Evolutionary conservation across 2,113 vertebrate species (phyloP).

Genomic region (Ctenomys sociabilis): DNA sequence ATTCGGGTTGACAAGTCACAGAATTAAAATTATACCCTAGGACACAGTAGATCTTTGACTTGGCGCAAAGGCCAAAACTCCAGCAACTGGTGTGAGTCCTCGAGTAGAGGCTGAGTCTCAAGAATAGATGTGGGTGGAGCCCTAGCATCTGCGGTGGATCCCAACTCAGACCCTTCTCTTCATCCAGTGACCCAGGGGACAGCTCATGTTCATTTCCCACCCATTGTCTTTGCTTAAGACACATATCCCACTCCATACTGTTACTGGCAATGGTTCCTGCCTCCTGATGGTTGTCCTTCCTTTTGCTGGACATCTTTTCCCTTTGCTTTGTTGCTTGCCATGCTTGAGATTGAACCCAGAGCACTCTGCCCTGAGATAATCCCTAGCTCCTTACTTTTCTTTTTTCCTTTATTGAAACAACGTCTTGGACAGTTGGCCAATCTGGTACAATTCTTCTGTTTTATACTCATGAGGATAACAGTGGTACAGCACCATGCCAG

Average conservation of each 20-base stretch:
- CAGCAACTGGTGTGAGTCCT: fast-evolving
- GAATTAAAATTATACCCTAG: background rate
- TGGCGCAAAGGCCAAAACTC: background rate
- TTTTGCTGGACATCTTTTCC: background rate
- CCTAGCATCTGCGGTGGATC: background rate
- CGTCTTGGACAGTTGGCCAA: background rate
- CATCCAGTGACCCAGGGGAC: fast-evolving
- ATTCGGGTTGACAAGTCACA: background rate
- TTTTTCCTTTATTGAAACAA: background rate
- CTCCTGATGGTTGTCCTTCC: background rate
- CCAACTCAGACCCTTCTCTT: background rate
- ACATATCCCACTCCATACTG: background rate
- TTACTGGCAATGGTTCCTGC: background rate
- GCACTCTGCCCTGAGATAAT: background rate
- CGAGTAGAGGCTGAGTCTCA: background rate
- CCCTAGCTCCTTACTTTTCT: background rate
- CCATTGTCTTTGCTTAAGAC: background rate
- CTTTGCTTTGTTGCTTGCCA: background rate
- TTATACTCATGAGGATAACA: background rate
- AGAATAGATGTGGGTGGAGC: fast-evolving
- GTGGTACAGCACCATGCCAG: background rate
- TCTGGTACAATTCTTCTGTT: background rate
- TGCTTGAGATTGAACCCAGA: background rate
- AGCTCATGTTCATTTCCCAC: background rate
- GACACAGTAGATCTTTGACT: background rate